phyloP scores from a whole-genome alignment of 2,113 vertebrate species.

The Anser brachyrhynchus region DNA sequence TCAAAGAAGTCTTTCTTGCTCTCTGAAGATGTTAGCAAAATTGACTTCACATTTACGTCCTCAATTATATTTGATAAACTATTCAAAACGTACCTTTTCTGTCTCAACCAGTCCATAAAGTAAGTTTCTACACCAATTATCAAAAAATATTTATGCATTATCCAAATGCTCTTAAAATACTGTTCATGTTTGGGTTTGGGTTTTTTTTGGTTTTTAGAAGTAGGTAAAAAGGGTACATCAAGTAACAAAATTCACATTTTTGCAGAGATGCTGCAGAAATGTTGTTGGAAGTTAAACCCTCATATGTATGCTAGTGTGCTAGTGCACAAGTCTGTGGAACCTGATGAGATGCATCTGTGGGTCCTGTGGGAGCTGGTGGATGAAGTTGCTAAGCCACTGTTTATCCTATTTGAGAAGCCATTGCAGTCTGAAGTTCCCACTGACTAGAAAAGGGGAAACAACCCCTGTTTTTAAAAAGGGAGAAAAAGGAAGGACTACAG shows the following conservation, averaged over 20 bases:
- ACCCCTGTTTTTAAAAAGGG: too few relatives aligned
- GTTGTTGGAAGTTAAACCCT: not conserved
- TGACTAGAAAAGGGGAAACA: too few relatives aligned
- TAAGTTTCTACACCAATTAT: not conserved
- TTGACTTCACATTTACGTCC: constrained; percentile 10
- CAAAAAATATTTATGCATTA: not conserved
- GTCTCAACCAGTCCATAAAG: not conserved
- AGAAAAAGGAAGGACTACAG: too few relatives aligned
- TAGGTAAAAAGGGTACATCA: not conserved
- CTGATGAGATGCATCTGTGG: too few relatives aligned
- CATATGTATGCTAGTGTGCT: not conserved
- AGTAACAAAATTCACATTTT: not conserved
- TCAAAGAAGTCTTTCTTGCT: constrained; percentile 54
- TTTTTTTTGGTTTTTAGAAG: not conserved
- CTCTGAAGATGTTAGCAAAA: constrained; percentile 34
- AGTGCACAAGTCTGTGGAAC: too few relatives aligned
- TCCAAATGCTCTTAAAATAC: not conserved
- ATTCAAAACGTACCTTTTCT: constrained; percentile 16
- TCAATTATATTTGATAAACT: not conserved
- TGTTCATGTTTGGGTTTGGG: not conserved
- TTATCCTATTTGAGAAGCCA: too few relatives aligned
- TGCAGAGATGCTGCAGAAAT: not conserved
- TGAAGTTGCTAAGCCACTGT: too few relatives aligned
- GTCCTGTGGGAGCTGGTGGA: too few relatives aligned
- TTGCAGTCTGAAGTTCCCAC: too few relatives aligned